phyloP scores from a whole-genome alignment of 2,113 vertebrate genomes.

The Grammomys surdaster region DNA sequence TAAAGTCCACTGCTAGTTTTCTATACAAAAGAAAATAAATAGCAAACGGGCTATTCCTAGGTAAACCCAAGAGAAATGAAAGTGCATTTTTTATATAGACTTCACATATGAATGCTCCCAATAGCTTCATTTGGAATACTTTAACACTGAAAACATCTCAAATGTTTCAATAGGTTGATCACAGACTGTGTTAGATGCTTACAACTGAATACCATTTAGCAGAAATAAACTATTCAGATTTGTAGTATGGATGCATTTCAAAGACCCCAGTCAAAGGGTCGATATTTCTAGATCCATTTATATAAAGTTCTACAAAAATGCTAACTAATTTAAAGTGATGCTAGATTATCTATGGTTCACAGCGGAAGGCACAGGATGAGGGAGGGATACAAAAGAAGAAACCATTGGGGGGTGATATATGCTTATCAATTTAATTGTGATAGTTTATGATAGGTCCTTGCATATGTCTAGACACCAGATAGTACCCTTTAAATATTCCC shows the following conservation, averaged over 20 bases:
- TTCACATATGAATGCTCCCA: not conserved
- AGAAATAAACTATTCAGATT: not conserved
- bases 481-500: not conserved
- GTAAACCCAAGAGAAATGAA: not conserved
- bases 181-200: not conserved
- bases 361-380: not conserved
- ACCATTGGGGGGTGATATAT: not conserved
- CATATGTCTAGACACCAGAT: not conserved
- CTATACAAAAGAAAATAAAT: not conserved
- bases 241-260: not conserved
- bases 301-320: not conserved
- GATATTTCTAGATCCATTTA: not conserved
- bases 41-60: not conserved
- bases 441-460: not conserved
- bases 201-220: not conserved
- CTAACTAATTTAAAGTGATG: not conserved
- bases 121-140: not conserved
- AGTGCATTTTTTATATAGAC: not conserved
- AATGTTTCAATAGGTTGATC: not conserved
- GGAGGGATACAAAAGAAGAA: not conserved
- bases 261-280: not conserved
- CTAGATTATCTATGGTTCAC: not conserved
- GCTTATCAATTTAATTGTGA: slow-evolving; percentile 13
- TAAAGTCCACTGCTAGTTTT: not conserved
- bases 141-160: not conserved